Conservation (phyloP, 2,113 vertebrate genomes). For the Nibea albiflora region DNA sequence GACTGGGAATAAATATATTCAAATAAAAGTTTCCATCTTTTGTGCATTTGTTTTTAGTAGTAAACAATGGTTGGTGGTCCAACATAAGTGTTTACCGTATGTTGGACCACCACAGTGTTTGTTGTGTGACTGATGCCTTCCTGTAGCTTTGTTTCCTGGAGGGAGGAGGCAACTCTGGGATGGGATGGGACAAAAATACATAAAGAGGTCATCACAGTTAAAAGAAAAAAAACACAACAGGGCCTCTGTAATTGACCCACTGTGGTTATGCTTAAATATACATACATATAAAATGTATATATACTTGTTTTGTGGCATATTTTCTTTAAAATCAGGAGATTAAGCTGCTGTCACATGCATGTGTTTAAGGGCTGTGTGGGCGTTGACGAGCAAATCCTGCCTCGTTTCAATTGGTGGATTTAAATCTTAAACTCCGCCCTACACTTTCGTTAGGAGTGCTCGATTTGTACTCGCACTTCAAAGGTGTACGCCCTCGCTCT, state of each 20-base stretch:
- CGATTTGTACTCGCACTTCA: background rate
- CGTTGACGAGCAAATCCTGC: background rate
- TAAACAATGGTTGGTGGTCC: background rate
- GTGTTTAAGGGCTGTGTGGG: background rate
- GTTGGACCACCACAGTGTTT: background rate
- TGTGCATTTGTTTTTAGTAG: background rate
- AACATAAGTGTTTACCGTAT: background rate
- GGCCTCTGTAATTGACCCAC: background rate
- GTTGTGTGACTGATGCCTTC: background rate
- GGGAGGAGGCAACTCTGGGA: background rate
- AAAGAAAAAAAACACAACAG: background rate
- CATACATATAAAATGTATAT: background rate
- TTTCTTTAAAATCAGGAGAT: background rate
- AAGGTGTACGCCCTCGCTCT: background rate
- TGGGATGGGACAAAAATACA: background rate
- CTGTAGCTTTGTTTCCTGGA: background rate
- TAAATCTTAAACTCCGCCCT: constrained; percentile 60
- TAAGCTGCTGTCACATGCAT: background rate
- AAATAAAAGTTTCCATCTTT: constrained; percentile 9
- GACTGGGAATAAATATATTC: constrained; percentile 4
- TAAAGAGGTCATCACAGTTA: background rate
- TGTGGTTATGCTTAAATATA: background rate
- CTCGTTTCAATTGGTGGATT: constrained; percentile 52
- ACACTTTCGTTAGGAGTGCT: background rate
- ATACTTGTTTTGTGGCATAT: background rate